Percentiles rank a stretch among this genome's conserved stretches.
These are phyloP conservation scores for Leptopilina clavipes DNA, from an alignment of 1,140 invertebrate species.

Conservation along the genomic window DNA sequence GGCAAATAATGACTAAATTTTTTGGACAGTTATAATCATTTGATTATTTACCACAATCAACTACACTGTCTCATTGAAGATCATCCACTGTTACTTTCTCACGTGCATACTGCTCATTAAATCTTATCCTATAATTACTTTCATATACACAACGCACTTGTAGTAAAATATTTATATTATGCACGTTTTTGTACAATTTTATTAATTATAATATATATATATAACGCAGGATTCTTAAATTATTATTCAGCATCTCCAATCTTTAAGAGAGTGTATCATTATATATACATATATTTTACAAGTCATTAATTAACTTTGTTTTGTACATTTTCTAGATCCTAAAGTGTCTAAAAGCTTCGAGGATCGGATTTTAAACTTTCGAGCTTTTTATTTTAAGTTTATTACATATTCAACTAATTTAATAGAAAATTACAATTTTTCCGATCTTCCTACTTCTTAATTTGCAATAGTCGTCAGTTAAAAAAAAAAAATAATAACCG, in stretches of 20 bases:
- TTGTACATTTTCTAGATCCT: slow-evolving; percentile 26
- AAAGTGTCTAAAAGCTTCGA: slow-evolving; percentile 5
- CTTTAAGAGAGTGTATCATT: slow-evolving; percentile 13
- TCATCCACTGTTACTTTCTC: slow-evolving; percentile 27
- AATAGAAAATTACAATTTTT: background rate
- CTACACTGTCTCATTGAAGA: slow-evolving; percentile 2
- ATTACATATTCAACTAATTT: background rate
- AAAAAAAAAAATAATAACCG: too few relatives aligned
- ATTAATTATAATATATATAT: background rate
- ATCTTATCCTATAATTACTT: slow-evolving; percentile 19
- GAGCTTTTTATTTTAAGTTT: background rate
- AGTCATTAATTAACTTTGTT: slow-evolving; percentile 11
- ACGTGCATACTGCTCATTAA: slow-evolving; percentile 7
- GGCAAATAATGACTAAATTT: too few relatives aligned
- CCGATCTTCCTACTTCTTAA: background rate
- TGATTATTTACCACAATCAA: background rate
- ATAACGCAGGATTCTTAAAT: background rate
- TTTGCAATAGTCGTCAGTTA: background rate
- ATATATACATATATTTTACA: slow-evolving; percentile 38
- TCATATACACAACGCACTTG: slow-evolving; percentile 8
- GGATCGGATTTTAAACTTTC: slow-evolving; percentile 29
- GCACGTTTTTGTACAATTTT: slow-evolving; percentile 11
- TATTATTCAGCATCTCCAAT: slow-evolving; percentile 11
- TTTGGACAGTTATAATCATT: background rate
- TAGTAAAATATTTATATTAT: slow-evolving; percentile 24